Conservation (phyloP, 1,140 invertebrate species). For the Onthophagus taurus region DNA sequence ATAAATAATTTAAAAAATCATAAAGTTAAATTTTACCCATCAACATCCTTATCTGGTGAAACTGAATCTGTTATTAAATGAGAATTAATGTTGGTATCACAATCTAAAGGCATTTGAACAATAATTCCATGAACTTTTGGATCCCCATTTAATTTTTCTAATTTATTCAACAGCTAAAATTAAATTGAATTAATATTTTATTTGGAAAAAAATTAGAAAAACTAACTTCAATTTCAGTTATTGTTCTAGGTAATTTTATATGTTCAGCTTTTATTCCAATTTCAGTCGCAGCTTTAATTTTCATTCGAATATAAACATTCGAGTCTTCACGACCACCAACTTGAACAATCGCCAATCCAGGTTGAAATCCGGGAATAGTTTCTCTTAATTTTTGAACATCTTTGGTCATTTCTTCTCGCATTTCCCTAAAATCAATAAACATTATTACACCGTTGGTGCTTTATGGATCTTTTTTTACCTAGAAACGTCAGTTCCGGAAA, state of each 20-base stretch:
- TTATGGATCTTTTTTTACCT: conserved; percentile 43
- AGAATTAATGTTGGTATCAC: conserved; percentile 70
- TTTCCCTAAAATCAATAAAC: conserved; percentile 50
- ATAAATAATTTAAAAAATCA: conserved; percentile 1
- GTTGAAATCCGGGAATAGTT: conserved; percentile 53
- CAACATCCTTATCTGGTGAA: conserved; percentile 83
- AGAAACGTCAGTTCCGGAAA: conserved; percentile 54
- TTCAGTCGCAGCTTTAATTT: conserved; percentile 84
- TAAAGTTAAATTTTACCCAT: conserved; percentile 56
- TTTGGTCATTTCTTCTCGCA: conserved; percentile 55
- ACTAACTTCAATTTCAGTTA: conserved; percentile 72
- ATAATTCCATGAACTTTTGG: conserved; percentile 88
- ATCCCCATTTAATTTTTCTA: conserved; percentile 76
- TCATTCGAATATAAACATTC: conserved; percentile 98
- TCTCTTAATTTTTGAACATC: conserved; percentile 55
- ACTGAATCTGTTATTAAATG: conserved; percentile 82
- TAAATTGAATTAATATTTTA: not conserved
- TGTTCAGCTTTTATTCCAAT: conserved; percentile 83
- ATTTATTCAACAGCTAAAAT: conserved; percentile 45
- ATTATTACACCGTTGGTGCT: no score
- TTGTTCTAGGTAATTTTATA: conserved; percentile 69
- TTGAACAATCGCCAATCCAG: conserved; percentile 75
- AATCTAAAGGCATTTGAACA: conserved; percentile 93
- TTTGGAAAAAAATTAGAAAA: no score
- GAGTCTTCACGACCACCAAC: conserved; percentile 94